Percentiles rank a stretch among this genome's conserved stretches.
These are phyloP conservation scores for Ormyrus thymus DNA, from an alignment of 2,888 invertebrate species.

Conservation along the genomic window DNA sequence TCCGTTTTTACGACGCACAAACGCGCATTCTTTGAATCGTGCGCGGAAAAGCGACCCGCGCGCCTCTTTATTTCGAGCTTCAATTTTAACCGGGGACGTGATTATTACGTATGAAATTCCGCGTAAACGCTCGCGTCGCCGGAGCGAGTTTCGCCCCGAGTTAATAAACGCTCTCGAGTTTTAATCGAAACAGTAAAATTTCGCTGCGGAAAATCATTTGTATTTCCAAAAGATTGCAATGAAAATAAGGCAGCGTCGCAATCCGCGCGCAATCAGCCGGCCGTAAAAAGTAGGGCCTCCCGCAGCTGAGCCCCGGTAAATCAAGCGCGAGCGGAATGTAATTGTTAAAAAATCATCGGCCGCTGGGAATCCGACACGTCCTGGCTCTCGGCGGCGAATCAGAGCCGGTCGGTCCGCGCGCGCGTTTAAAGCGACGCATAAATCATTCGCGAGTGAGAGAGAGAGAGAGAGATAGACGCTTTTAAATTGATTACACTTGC, in stretches of 20 bases:
- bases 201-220: not conserved
- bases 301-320: not conserved
- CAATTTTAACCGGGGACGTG: not conserved
- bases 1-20: no score
- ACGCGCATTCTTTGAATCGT: no score
- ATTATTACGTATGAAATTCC: not conserved
- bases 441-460: conserved; percentile 41
- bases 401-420: not conserved
- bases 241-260: not conserved
- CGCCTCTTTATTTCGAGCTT: not conserved
- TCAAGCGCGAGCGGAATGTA: conserved; percentile 1
- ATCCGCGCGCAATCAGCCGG: not conserved
- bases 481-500: conserved; percentile 52
- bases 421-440: conserved; percentile 32
- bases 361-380: not conserved
- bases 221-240: conserved; percentile 1
- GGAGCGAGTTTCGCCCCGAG: conserved; percentile 13
- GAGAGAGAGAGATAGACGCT: conserved; percentile 33
- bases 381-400: not conserved
- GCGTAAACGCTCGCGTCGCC: not conserved
- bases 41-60: no score
- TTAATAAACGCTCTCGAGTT: conserved; percentile 10
- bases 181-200: conserved; percentile 29
- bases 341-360: conserved; percentile 32
- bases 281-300: no score